Percentiles rank a stretch among this genome's conserved stretches.
These are phyloP conservation scores for Brachyhypopomus gauderio DNA, from an alignment of 2,113 vertebrate species.

Conservation along the genomic window DNA sequence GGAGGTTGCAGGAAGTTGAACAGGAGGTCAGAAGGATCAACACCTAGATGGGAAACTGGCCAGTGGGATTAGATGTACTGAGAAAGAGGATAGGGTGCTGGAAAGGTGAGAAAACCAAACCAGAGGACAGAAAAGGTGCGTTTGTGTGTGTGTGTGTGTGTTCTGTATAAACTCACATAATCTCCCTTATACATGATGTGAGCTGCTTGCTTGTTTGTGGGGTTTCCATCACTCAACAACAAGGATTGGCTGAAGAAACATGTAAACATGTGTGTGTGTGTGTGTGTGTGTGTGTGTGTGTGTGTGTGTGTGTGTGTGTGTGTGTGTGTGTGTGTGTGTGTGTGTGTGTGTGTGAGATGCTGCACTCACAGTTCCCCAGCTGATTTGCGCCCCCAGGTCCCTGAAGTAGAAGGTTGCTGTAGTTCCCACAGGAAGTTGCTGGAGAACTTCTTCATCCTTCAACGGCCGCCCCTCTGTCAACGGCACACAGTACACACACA, in stretches of 20 bases:
- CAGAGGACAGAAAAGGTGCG: conserved; percentile 47
- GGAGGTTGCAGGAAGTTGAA: conserved; percentile 57
- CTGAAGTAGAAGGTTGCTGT: conserved; percentile 92
- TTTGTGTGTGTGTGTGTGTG: not conserved
- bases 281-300: too few species aligned
- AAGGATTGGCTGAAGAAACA: too few species aligned
- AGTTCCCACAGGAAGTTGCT: conserved; percentile 92
- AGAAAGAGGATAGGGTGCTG: conserved; percentile 59
- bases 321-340: not conserved
- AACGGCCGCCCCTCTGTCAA: conserved; percentile 84
- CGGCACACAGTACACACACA: conserved; percentile 3
- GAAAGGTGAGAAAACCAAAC: conserved; percentile 62
- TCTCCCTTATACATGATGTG: not conserved
- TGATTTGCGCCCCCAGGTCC: conserved; percentile 91
- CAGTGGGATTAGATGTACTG: conserved; percentile 73
- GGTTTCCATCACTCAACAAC: not conserved
- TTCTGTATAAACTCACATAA: too few species aligned
- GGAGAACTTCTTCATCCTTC: conserved; percentile 88
- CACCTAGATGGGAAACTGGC: conserved; percentile 67
- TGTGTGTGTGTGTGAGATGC: not conserved
- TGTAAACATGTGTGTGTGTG: too few species aligned
- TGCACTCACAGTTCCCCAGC: conserved; percentile 91
- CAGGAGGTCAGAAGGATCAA: conserved; percentile 70
- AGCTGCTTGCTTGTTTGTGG: not conserved
- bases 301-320: conserved; percentile 21